A percentile compares a stretch with the other conserved stretches of the same genome.
Evolutionary conservation across 2,888 invertebrate species (phyloP).

Genomic region (Melanotus villosus): DNA sequence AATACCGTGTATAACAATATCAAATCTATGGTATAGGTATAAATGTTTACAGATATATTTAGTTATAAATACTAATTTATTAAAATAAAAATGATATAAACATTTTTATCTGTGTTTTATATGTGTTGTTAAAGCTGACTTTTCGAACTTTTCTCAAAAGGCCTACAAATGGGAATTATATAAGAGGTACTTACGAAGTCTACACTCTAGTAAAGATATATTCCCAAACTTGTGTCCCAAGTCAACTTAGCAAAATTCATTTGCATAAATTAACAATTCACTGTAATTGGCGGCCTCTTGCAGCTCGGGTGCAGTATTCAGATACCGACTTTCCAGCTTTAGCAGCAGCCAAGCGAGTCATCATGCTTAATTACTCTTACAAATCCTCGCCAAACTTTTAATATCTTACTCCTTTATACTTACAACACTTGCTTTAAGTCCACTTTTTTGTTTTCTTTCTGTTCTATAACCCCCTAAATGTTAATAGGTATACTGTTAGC

Average conservation of each 20-base stretch:
- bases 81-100: too few relatives aligned
- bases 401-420: conserved; percentile 56
- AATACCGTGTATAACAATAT: too few relatives aligned
- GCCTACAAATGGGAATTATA: neutral
- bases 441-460: conserved; percentile 40
- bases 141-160: too few relatives aligned
- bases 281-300: conserved; percentile 56
- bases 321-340: conserved; percentile 51
- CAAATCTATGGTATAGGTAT: too few relatives aligned
- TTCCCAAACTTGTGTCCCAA: conserved; percentile 49
- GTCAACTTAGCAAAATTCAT: conserved; percentile 57
- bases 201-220: conserved; percentile 41
- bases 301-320: conserved; percentile 53
- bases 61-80: too few relatives aligned
- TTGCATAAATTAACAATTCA: conserved; percentile 62
- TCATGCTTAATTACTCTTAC: conserved; percentile 63
- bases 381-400: conserved; percentile 63
- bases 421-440: conserved; percentile 42
- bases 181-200: conserved; percentile 28
- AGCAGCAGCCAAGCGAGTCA: conserved; percentile 57
- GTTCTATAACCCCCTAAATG: conserved; percentile 38
- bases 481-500: conserved; percentile 44
- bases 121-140: too few relatives aligned
- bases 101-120: too few relatives aligned
- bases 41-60: too few relatives aligned